A percentile compares a stretch with the other conserved stretches of the same genome.
Evolutionary conservation across 2,888 invertebrate species (phyloP).

Genomic region (Holacanthella duospinosa): DNA sequence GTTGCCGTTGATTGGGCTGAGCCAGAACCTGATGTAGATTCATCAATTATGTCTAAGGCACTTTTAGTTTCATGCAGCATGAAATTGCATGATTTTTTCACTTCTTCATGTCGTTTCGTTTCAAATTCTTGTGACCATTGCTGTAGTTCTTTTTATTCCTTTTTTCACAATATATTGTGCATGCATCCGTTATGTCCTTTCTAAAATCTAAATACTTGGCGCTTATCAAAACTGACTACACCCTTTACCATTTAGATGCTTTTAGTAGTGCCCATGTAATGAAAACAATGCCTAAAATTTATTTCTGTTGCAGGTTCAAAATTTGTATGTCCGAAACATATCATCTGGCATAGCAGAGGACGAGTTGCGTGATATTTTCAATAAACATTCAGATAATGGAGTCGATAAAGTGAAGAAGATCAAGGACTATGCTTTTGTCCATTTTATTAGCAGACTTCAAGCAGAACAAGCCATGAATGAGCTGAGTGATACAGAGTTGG

Average conservation of each 20-base stretch:
- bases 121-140: too few species aligned
- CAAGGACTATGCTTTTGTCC: conserved; percentile 66
- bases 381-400: conserved; percentile 39
- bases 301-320: conserved; percentile 55
- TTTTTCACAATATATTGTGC: too few species aligned
- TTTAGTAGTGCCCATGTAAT: too few species aligned
- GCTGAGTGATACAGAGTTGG: conserved; percentile 40
- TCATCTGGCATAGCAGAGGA: conserved; percentile 49
- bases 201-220: too few species aligned
- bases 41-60: conserved; percentile 57
- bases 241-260: too few species aligned
- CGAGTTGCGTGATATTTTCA: conserved; percentile 45
- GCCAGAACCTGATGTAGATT: conserved; percentile 64
- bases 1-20: conserved; percentile 79
- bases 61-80: too few species aligned
- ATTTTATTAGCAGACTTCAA: conserved; percentile 54
- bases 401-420: conserved; percentile 58
- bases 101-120: too few species aligned
- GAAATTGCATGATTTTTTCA: conserved; percentile 12
- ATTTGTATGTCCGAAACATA: conserved; percentile 62
- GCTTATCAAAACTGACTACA: too few species aligned
- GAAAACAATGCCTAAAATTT: too few species aligned
- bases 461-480: conserved; percentile 49
- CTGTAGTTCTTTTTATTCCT: too few species aligned
- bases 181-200: too few species aligned